phyloP scores from a whole-genome alignment of 1,140 invertebrate genomes.

The Steinernema feltiae region DNA sequence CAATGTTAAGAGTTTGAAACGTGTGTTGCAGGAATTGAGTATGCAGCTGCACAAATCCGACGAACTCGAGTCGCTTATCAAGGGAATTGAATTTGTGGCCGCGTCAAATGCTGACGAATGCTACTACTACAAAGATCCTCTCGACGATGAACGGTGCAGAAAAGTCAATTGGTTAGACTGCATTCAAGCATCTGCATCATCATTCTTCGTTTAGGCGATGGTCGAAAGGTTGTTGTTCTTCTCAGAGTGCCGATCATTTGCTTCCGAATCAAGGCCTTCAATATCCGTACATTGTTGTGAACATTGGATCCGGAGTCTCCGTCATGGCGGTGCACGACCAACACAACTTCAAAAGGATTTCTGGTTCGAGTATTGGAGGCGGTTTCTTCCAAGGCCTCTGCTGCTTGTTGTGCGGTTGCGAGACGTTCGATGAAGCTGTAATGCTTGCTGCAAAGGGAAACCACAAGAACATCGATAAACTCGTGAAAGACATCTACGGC shows the following conservation, averaged over 20 bases:
- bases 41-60: slow-evolving; percentile 90
- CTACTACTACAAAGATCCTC: slow-evolving; percentile 82
- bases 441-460: slow-evolving; percentile 84
- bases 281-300: slow-evolving; percentile 93
- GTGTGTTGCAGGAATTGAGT: slow-evolving; percentile 73
- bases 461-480: slow-evolving; percentile 86
- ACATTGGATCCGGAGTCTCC: slow-evolving; percentile 94
- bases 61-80: slow-evolving; percentile 87
- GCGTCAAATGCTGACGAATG: slow-evolving; percentile 74
- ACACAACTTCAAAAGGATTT: slow-evolving; percentile 81
- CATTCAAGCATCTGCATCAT: neutral
- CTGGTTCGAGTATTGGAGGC: slow-evolving; percentile 88
- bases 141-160: slow-evolving; percentile 67
- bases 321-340: slow-evolving; percentile 86
- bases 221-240: slow-evolving; percentile 46
- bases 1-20: slow-evolving; percentile 13
- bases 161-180: slow-evolving; percentile 66
- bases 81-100: slow-evolving; percentile 89
- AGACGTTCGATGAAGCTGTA: slow-evolving; percentile 95
- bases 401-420: slow-evolving; percentile 86
- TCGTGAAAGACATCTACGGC: slow-evolving; percentile 93
- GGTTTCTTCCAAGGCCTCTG: slow-evolving; percentile 94
- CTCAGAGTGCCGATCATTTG: neutral
- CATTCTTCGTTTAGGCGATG: slow-evolving; percentile 34
- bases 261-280: slow-evolving; percentile 66